Evolutionary conservation across 64 coral and sea anemone species (phyloP).

Genomic region (Cladopsammia gracilis): DNA sequence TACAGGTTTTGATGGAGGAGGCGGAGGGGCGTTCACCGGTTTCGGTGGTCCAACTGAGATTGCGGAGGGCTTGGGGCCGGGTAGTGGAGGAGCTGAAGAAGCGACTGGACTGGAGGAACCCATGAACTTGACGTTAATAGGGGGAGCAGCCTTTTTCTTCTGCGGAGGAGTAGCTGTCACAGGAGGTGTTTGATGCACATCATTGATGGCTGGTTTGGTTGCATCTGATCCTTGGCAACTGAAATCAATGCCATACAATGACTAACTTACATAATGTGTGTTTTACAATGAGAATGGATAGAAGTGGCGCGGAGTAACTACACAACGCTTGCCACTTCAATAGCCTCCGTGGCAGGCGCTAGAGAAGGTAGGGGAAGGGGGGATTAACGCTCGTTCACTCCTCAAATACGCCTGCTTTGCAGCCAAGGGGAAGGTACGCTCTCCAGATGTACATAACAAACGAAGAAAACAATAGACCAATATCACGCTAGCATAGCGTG

Average conservation of each 20-base stretch:
- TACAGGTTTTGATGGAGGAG: constrained; percentile 36
- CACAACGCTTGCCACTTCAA: too few relatives aligned
- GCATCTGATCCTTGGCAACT: constrained; percentile 12
- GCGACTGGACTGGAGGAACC: constrained; percentile 83
- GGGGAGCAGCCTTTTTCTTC: constrained; percentile 50
- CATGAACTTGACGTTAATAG: constrained; percentile 84
- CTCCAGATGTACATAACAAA: too few relatives aligned
- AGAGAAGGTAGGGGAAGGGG: too few relatives aligned
- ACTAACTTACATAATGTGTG: too few relatives aligned
- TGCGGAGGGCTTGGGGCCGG: constrained; percentile 39
- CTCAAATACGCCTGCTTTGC: too few relatives aligned
- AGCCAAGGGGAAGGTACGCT: too few relatives aligned
- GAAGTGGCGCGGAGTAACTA: too few relatives aligned
- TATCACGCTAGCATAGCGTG: too few relatives aligned
- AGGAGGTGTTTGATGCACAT: constrained; percentile 7
- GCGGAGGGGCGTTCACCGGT: constrained; percentile 52
- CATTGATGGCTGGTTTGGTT: constrained; percentile 8
- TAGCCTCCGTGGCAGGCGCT: too few relatives aligned
- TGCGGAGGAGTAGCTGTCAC: constrained; percentile 24
- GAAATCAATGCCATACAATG: constrained; percentile 8
- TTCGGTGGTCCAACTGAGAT: constrained; percentile 62
- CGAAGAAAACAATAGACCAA: too few relatives aligned
- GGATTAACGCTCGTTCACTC: too few relatives aligned
- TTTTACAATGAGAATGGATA: too few relatives aligned
- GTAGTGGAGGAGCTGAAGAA: constrained; percentile 49